A percentile compares a stretch with the other conserved stretches of the same genome.
phyloP scores from a whole-genome alignment of 2,113 vertebrate genomes.

The Protomyctophum bolini region DNA sequence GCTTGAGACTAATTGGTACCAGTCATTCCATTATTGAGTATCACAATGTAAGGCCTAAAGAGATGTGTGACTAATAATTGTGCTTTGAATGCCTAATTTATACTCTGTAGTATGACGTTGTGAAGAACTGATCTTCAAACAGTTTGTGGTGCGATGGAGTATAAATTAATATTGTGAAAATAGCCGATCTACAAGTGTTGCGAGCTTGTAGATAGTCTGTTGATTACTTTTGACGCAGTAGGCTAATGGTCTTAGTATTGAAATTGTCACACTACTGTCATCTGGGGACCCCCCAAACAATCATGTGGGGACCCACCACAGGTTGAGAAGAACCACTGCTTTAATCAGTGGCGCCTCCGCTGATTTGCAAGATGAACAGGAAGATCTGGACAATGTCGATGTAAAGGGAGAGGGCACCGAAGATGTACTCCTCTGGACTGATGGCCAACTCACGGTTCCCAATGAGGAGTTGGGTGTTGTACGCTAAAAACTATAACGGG shows the following conservation, averaged over 20 bases:
- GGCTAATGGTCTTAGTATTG: no score
- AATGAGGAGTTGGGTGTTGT: conserved; percentile 93
- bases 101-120: no score
- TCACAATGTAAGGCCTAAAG: not conserved
- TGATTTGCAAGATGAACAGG: conserved; percentile 87
- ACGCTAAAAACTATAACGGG: conserved; percentile 87
- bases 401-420: conserved; percentile 91
- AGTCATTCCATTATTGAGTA: conserved; percentile 2
- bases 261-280: no score
- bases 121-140: not conserved
- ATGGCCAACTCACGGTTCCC: conserved; percentile 89
- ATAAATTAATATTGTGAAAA: no score
- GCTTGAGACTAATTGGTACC: conserved; percentile 7
- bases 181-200: no score
- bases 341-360: conserved; percentile 75
- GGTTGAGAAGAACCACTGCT: not conserved
- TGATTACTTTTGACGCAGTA: no score
- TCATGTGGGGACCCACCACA: no score
- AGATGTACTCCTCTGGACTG: conserved; percentile 93
- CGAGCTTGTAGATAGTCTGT: no score
- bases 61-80: not conserved
- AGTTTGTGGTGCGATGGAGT: not conserved
- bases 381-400: conserved; percentile 93
- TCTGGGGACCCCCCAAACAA: no score
- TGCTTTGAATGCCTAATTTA: not conserved